These are phyloP conservation scores for Pterocles burchelli DNA, from an alignment of 2,113 vertebrate species.

Conservation along the genomic window DNA sequence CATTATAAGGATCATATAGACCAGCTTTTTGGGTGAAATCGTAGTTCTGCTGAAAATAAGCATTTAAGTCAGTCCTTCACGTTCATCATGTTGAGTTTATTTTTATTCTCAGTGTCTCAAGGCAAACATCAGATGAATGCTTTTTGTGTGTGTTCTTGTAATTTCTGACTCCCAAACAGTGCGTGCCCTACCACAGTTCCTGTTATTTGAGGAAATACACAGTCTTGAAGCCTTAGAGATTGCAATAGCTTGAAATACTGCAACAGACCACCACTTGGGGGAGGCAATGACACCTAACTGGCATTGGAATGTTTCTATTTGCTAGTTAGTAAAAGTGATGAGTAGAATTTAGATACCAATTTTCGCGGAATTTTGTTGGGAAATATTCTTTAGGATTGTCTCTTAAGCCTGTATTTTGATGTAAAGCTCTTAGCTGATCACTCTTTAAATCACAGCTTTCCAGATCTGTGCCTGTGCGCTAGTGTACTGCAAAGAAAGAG, in stretches of 20 bases:
- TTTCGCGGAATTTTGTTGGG: background rate
- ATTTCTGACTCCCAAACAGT: background rate
- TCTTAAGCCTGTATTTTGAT: background rate
- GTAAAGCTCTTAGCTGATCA: background rate
- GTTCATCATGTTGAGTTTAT: background rate
- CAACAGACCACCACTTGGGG: background rate
- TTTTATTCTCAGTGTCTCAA: background rate
- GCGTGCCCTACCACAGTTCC: background rate
- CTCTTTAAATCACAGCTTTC: background rate
- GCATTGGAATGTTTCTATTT: background rate
- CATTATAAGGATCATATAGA: background rate
- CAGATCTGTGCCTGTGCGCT: background rate
- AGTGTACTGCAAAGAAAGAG: background rate
- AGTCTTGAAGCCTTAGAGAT: background rate
- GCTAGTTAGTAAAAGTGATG: background rate
- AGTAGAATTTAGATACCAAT: background rate
- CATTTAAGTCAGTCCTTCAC: background rate
- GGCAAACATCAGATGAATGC: background rate
- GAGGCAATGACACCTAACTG: background rate
- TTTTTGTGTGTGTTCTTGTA: background rate
- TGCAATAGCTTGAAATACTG: background rate
- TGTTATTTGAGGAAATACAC: fast-evolving
- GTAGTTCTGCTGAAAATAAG: background rate
- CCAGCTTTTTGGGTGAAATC: background rate
- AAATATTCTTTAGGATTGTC: background rate